Base-by-base conservation (phyloP, 2,888 invertebrate species). In the Lissocephala sabroskyi region DNA sequence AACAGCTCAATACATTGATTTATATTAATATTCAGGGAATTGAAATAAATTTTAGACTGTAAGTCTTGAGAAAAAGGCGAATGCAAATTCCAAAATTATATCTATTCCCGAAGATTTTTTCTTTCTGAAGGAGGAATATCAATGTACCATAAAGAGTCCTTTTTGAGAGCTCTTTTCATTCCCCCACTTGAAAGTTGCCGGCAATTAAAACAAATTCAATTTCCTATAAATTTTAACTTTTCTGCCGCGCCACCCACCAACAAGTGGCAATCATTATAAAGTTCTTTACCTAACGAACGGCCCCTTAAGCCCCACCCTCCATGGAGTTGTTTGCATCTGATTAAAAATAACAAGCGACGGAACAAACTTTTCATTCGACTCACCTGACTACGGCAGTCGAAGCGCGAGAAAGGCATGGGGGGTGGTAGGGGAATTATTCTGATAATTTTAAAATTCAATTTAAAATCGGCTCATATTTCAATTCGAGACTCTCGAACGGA, bases 321-420 rank as follows among this genome's bases (percentile, higher is more conserved):
- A 3, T 59, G 41, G 49, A 45, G 52, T 67, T 57, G 63, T 67
- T 67, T 73, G 73, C 73, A 67, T 73, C 65, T 67, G 73, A 73
- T 67, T 67, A 73, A 73, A 51, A 67, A 55, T 52, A 55, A 52
- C 56, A 54, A 63, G 57, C 50, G 55, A 41, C 29, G 29, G 28
- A 23, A 19, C 14, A 43, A 28, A 11, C 11, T 40, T 40, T 19
- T 40, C 18, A 40, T 23, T 40, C 23, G 9, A 23, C 33, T 33
- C 11, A 4, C 16, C 23, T 16, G 9, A 29, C 11, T 32, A 13
- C 13, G n/a, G n/a, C n/a, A 23, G 23, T 23, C 23, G 23, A 23
- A 39, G 26, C 5, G 28, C 9, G 14, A 23, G n/a, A 16, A 11
- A n/a, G 6, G 39, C 2, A 35, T 14, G 28, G 37, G n/a, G 3